phyloP scores from a whole-genome alignment of 2,888 invertebrate genomes.

The Lasioglossum lativentre region DNA sequence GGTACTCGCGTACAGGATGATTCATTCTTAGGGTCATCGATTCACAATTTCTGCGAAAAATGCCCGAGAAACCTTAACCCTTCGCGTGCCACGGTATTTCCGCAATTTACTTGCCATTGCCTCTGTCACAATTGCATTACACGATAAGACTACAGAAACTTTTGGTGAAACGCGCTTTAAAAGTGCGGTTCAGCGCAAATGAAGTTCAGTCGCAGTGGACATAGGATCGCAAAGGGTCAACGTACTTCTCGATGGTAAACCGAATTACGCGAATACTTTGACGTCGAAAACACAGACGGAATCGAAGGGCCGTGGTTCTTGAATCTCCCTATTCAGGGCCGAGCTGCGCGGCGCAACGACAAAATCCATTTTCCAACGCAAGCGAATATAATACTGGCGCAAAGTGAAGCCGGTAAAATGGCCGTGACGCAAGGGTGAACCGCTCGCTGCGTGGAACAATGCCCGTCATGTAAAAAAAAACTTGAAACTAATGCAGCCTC shows the following conservation, averaged over 20 bases:
- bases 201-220: background rate
- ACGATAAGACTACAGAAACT: background rate
- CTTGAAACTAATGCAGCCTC: constrained; percentile 56
- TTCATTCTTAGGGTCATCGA: background rate
- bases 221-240: background rate
- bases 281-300: background rate
- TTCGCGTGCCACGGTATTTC: no score
- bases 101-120: background rate
- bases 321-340: constrained; percentile 6
- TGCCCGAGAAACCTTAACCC: background rate
- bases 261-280: background rate
- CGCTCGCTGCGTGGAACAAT: constrained; percentile 48
- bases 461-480: constrained; percentile 52
- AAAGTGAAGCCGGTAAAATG: constrained; percentile 60
- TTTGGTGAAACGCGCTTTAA: background rate
- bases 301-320: background rate
- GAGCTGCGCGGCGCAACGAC: constrained; percentile 43
- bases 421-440: constrained; percentile 35
- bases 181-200: background rate
- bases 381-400: constrained; percentile 47
- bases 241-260: background rate
- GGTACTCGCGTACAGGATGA: constrained; percentile 2
- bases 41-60: background rate
- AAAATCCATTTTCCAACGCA: constrained; percentile 68
- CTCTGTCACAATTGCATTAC: background rate